Base-by-base conservation (phyloP, 2,888 invertebrate species). In the Desoria tigrina region DNA sequence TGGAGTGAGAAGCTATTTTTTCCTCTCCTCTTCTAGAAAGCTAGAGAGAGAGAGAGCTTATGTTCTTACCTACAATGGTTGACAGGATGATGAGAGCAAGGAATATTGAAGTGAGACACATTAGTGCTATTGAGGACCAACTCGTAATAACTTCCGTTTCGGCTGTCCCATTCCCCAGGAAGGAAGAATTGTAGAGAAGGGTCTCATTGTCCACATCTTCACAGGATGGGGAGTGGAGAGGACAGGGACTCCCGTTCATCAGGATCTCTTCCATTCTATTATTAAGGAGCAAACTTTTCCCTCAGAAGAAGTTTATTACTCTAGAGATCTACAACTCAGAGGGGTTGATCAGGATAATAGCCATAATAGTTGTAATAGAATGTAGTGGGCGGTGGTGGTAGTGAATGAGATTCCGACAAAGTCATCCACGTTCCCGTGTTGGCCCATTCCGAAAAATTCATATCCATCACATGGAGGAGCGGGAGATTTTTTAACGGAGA, bases 51-150 rank as follows among this genome's bases (percentile, higher is more conserved):
- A 7, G 11, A 7, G 6, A 32, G 4, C 6, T 32, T 11, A 39
- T 14, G 21, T 9, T 54, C 90, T 90, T 83, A 88, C 97, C 96
- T 79, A 96, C 88, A 80, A 96, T 90, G 76, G 95, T 96, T 79
- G 91, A 88, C 77, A 97, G 86, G 80, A 96, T 96, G 85, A 97
- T 89, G 78, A 93, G 84, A 61, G 92, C 92, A 68, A 93, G 86
- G 75, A 92, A 85, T 78, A 90, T 86, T 72, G 91, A 90, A 74
- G 89, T 88, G 76, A 88, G 85, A 75, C 68, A 68, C 73, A 76
- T 76, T 53, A 74, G 37, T 42, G 68, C 68, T 32, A 74, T 66
- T 18, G 74, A 66, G 23, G 69, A 69, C 74, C 74, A 74, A 53
- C 56, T 70, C 59, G 68, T 49, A 21, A 56, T 42, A 62, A 68